Evolutionary conservation across 2,888 invertebrate genomes (phyloP).

Genomic region (Emmelina monodactyla): DNA sequence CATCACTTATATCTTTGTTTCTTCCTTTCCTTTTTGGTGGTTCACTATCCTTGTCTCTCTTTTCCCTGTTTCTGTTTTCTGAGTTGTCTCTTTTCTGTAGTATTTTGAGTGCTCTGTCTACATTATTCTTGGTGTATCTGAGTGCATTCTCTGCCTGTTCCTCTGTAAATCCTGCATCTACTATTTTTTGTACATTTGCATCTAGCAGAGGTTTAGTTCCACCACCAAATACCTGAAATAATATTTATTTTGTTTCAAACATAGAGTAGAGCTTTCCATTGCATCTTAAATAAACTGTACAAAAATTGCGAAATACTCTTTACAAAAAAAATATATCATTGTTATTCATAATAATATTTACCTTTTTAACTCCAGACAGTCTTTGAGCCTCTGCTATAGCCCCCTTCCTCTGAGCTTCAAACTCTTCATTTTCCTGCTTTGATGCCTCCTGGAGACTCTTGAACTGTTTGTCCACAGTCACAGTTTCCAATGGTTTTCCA

Average conservation of each 20-base stretch:
- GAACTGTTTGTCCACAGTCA: slow-evolving; percentile 70
- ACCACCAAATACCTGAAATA: slow-evolving; percentile 66
- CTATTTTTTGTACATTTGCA: slow-evolving; percentile 79
- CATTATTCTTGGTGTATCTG: slow-evolving; percentile 74
- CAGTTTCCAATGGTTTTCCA: slow-evolving; percentile 76
- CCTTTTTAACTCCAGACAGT: slow-evolving; percentile 64
- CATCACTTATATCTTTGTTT: slow-evolving; percentile 54
- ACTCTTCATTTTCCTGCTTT: slow-evolving; percentile 81
- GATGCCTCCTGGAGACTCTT: slow-evolving; percentile 71
- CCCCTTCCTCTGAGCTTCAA: slow-evolving; percentile 88
- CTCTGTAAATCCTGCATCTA: slow-evolving; percentile 79
- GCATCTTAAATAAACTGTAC: too few species aligned
- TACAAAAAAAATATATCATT: not conserved
- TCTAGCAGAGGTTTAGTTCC: slow-evolving; percentile 74
- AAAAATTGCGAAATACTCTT: slow-evolving; percentile 2
- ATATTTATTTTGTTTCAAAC: too few species aligned
- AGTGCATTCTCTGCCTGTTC: slow-evolving; percentile 81
- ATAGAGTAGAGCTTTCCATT: too few species aligned
- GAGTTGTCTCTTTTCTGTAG: slow-evolving; percentile 67
- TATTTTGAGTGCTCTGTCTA: slow-evolving; percentile 74
- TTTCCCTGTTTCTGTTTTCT: slow-evolving; percentile 49
- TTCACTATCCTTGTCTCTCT: slow-evolving; percentile 48
- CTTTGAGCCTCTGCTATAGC: slow-evolving; percentile 89
- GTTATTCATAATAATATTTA: slow-evolving; percentile 16
- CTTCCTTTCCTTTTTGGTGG: slow-evolving; percentile 54